phyloP scores from a whole-genome alignment of 2,113 vertebrate genomes.

The Misgurnus anguillicaudatus region DNA sequence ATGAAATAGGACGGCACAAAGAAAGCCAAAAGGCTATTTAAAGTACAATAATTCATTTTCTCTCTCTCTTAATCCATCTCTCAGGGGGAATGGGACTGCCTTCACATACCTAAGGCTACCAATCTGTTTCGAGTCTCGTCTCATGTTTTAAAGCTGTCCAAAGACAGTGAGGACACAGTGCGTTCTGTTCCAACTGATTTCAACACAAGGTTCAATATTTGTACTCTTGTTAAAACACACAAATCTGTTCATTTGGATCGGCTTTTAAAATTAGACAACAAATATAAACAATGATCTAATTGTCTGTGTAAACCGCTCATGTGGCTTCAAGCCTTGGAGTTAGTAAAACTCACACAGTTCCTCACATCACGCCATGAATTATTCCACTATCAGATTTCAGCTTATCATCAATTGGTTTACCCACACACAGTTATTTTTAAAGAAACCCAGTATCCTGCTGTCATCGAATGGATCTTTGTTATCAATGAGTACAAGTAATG shows the following conservation, averaged over 20 bases:
- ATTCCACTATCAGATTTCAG: constrained; percentile 42
- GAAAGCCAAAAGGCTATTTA: constrained; percentile 81
- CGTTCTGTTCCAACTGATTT: constrained; percentile 53
- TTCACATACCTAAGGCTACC: constrained; percentile 81
- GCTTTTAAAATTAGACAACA: background rate
- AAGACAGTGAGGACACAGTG: constrained; percentile 60
- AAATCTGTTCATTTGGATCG: constrained; percentile 11
- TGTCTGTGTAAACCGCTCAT: constrained; percentile 1
- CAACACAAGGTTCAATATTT: constrained; percentile 51
- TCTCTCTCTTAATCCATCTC: constrained; percentile 80
- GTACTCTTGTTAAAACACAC: background rate
- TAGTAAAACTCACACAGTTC: constrained; percentile 50
- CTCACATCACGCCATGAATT: constrained; percentile 58
- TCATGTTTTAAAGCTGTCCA: constrained; percentile 77
- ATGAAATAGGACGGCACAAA: constrained; percentile 50
- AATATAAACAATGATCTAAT: constrained; percentile 14
- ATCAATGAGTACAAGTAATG: background rate
- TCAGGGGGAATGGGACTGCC: constrained; percentile 77
- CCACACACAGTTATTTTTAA: constrained; percentile 18
- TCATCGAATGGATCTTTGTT: background rate
- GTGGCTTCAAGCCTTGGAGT: constrained; percentile 1
- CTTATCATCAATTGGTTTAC: constrained; percentile 48
- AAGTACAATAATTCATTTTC: constrained; percentile 80
- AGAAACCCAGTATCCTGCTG: background rate
- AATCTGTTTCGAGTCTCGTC: constrained; percentile 78